A percentile compares a stretch with the other conserved stretches of the same genome.
These are phyloP conservation scores for Andrena chrysosceles DNA, from an alignment of 2,888 invertebrate genomes.

Conservation along the genomic window DNA sequence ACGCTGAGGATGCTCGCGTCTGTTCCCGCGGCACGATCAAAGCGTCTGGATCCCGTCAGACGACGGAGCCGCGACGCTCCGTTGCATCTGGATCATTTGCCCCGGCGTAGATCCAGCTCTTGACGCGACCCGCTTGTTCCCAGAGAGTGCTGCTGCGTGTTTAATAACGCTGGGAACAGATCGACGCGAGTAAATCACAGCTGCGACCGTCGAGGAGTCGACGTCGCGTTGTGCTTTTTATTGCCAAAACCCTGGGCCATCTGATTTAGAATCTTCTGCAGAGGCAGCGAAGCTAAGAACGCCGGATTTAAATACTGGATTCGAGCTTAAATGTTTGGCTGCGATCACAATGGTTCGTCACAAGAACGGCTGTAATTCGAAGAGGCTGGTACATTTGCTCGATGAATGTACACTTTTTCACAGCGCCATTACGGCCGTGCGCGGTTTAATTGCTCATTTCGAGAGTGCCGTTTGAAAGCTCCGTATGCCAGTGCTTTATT, in stretches of 20 bases:
- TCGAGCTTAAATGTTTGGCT: too few species aligned
- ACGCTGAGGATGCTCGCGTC: slow-evolving; percentile 36
- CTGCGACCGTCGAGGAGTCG: neutral
- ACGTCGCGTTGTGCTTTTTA: slow-evolving; percentile 20
- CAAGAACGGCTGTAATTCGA: too few species aligned
- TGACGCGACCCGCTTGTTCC: slow-evolving; percentile 19
- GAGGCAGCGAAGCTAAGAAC: too few species aligned
- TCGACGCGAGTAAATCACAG: slow-evolving; percentile 42
- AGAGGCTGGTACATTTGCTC: neutral
- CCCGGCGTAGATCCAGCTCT: slow-evolving; percentile 12
- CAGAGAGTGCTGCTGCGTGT: slow-evolving; percentile 23
- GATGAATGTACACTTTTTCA: neutral
- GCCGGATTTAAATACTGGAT: too few species aligned
- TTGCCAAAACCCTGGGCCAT: neutral
- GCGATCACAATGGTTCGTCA: too few species aligned
- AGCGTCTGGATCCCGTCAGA: slow-evolving; percentile 16
- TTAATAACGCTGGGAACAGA: slow-evolving; percentile 42
- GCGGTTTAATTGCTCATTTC: slow-evolving; percentile 45
- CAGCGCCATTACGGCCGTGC: slow-evolving; percentile 16
- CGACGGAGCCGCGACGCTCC: slow-evolving; percentile 10
- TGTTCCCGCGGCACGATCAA: slow-evolving; percentile 54
- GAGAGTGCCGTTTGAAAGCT: slow-evolving; percentile 29
- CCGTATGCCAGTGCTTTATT: neutral
- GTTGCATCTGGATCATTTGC: slow-evolving; percentile 35
- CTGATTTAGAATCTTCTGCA: too few species aligned